Percentiles rank a stretch among this genome's conserved stretches.
These are phyloP conservation scores for Dromaius novaehollandiae DNA, from an alignment of 2,113 vertebrate genomes.

Conservation along the genomic window DNA sequence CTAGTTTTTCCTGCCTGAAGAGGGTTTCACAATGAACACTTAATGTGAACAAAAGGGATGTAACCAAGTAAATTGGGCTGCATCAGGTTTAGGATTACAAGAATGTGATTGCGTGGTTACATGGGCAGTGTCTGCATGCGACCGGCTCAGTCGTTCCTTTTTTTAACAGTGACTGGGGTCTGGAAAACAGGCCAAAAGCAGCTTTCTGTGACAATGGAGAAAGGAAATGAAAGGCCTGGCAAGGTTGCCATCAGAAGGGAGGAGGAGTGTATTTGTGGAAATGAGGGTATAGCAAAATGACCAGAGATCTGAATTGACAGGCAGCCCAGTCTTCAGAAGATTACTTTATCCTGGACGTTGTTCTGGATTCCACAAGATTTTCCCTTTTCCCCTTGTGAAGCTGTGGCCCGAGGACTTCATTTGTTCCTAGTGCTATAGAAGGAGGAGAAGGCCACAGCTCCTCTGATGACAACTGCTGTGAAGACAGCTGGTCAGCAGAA, in stretches of 20 bases:
- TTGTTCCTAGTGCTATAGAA: background rate
- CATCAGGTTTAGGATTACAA: background rate
- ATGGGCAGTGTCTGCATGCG: background rate
- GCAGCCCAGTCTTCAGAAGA: background rate
- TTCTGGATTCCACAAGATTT: background rate
- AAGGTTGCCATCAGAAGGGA: background rate
- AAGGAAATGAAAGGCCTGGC: background rate
- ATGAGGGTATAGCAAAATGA: background rate
- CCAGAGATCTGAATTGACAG: background rate
- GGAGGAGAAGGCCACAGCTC: background rate
- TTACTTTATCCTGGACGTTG: background rate
- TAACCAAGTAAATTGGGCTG: background rate
- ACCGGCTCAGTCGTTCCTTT: accelerated
- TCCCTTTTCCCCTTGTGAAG: background rate
- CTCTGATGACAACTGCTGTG: background rate
- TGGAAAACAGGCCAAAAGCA: background rate
- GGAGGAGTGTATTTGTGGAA: background rate
- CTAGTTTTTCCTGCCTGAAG: constrained; percentile 54
- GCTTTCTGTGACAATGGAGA: background rate
- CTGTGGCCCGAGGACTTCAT: background rate
- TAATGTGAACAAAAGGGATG: background rate
- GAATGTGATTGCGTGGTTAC: background rate
- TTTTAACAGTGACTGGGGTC: background rate
- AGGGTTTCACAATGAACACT: constrained; percentile 26
- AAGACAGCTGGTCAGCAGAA: background rate